Base-by-base conservation (phyloP, 2,797 vertebrate species). In the Clarias pachynema region DNA sequence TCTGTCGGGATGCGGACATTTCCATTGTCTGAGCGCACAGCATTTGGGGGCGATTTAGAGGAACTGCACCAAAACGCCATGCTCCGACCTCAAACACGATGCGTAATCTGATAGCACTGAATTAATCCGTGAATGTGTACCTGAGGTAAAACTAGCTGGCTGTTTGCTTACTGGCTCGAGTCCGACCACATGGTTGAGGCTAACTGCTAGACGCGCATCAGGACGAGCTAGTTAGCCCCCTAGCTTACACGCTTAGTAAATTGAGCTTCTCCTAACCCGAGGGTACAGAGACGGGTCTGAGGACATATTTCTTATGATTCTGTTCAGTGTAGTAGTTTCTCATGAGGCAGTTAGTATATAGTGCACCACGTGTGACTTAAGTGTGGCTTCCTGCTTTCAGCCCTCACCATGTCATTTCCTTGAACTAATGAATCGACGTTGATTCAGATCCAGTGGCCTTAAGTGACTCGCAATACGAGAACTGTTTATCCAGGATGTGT, bases 161-260 rank as follows among this genome's bases (percentile, higher is more conserved):
- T 53, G 53, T 29, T 73, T 31, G 75, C 29, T 82, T 40, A 20
- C 87, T 95, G 95, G 94, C 94, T 87, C 72, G 80, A 87, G 89
- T 94, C 93, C 94, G 95, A 91, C 93, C 95, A 95, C 95, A 96
- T 96, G 95, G 94, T 87, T 88, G 78, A 31, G 57, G 85, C 80
- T 89, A 91, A 88, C 88, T 84, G 53, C 81, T 70, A 82, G 6
- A 82, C 82, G 22, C 26, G 31, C 75, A 86, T 31, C 70, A 56
- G 8, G 65, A 57, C 84, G 77, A 22, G 60, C n/a, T 73, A n/a
- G 53, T 68, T 68, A 56, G 20, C 89, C 91, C 88, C 88, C 85
- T 70, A 84, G 89, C 89, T 91, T 90, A 89, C 49, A 22, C 16
- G 8, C 40, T 60, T 14, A 0, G 68, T 4, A 6, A 26, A n/a